These are phyloP conservation scores for Tetanocera ferruginea DNA, from an alignment of 2,888 invertebrate species.

Conservation along the genomic window DNA sequence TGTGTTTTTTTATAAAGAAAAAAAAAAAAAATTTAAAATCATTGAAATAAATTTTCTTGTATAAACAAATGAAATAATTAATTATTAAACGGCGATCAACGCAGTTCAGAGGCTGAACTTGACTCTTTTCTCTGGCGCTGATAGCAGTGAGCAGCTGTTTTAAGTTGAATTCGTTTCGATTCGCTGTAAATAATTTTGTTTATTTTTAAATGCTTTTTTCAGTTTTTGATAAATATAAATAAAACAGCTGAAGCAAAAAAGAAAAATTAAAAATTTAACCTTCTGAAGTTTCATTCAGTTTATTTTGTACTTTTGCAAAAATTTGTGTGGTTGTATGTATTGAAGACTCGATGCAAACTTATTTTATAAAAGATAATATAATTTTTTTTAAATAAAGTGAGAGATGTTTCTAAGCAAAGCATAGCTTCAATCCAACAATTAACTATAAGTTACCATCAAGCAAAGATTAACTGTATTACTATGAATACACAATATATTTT, in stretches of 20 bases:
- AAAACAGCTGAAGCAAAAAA: neutral
- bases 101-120: constrained; percentile 24
- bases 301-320: too few species aligned
- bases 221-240: neutral
- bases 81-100: constrained; percentile 24
- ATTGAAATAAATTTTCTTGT: neutral
- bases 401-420: too few species aligned
- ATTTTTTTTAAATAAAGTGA: too few species aligned
- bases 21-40: neutral
- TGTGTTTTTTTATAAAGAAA: neutral
- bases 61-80: constrained; percentile 28
- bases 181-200: neutral
- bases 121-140: constrained; percentile 20
- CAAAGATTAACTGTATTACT: too few species aligned
- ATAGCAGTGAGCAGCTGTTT: neutral
- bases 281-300: too few species aligned
- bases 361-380: too few species aligned
- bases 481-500: too few species aligned
- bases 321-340: too few species aligned
- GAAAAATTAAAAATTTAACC: too few species aligned
- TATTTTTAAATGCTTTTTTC: neutral
- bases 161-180: neutral
- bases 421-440: too few species aligned
- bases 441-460: too few species aligned
- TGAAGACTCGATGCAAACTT: too few species aligned